Conservation (phyloP, 2,113 vertebrate genomes). For the Heteronetta atricapilla region DNA sequence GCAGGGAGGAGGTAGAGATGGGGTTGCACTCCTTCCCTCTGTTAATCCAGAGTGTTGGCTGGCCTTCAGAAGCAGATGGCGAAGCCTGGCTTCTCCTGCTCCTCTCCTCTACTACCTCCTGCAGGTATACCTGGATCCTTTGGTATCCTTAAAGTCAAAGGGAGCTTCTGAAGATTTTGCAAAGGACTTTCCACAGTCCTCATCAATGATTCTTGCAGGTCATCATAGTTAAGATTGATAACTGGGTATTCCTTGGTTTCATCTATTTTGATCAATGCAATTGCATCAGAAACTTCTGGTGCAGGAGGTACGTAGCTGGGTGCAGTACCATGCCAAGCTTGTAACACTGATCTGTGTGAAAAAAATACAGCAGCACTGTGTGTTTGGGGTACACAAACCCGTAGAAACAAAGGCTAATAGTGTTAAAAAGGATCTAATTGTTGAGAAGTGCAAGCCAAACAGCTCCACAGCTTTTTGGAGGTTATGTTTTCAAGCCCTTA, state of each 20-base stretch:
- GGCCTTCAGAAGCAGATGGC: background rate
- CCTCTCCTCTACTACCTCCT: background rate
- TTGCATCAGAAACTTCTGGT: background rate
- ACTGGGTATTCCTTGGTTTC: background rate
- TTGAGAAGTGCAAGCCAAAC: background rate
- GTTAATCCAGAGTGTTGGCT: background rate
- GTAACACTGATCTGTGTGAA: background rate
- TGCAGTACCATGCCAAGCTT: rapidly evolving
- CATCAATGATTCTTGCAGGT: background rate
- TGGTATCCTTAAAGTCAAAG: background rate
- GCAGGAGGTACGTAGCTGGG: background rate
- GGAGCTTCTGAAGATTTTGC: background rate
- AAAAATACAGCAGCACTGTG: rapidly evolving
- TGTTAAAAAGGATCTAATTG: background rate
- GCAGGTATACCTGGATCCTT: background rate
- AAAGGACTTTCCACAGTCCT: background rate
- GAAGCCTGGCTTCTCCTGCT: background rate
- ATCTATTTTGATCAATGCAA: background rate
- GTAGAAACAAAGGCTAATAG: background rate
- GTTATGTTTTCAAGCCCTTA: background rate
- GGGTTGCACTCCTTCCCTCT: background rate
- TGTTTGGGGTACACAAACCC: background rate
- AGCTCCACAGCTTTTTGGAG: background rate
- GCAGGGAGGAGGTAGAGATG: background rate
- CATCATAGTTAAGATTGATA: background rate